These are phyloP conservation scores for Coptodon rendalli DNA, from an alignment of 2,113 vertebrate genomes.

Conservation along the genomic window DNA sequence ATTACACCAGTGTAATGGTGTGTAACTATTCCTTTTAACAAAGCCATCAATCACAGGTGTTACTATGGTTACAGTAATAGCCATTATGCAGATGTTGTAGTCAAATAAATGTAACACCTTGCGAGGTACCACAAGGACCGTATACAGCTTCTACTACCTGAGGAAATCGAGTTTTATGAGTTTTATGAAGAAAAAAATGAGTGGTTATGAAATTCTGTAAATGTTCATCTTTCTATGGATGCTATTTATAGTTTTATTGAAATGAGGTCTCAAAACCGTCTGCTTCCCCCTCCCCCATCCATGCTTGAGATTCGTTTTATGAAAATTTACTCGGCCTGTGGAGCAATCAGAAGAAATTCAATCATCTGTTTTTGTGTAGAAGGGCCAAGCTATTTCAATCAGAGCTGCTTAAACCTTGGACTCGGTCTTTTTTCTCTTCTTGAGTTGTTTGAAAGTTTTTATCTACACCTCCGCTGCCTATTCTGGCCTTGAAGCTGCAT, in stretches of 20 bases:
- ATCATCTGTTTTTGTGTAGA: conserved; percentile 46
- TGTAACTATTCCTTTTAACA: conserved; percentile 68
- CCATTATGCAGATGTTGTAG: conserved; percentile 36
- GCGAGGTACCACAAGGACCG: not conserved
- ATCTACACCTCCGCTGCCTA: not conserved
- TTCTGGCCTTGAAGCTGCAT: not conserved
- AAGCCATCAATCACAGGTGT: conserved; percentile 66
- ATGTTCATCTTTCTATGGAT: not conserved
- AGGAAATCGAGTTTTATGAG: not conserved
- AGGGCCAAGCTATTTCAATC: conserved; percentile 49
- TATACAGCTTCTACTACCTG: not conserved
- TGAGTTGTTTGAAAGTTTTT: conserved; percentile 12
- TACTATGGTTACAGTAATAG: conserved; percentile 49
- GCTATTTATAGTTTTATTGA: conserved; percentile 34
- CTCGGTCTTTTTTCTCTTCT: not conserved
- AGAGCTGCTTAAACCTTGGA: conserved; percentile 16
- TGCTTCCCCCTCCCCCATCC: not conserved
- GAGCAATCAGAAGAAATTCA: conserved; percentile 49
- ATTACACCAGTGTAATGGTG: conserved; percentile 66
- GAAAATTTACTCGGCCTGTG: conserved; percentile 23
- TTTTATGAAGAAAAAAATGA: not conserved
- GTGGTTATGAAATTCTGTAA: not conserved
- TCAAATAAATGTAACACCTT: conserved; percentile 12
- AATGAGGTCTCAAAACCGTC: conserved; percentile 6
- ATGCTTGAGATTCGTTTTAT: conserved; percentile 21